These are phyloP conservation scores for Coptotermes formosanus DNA, from an alignment of 1,140 invertebrate species.

Conservation along the genomic window DNA sequence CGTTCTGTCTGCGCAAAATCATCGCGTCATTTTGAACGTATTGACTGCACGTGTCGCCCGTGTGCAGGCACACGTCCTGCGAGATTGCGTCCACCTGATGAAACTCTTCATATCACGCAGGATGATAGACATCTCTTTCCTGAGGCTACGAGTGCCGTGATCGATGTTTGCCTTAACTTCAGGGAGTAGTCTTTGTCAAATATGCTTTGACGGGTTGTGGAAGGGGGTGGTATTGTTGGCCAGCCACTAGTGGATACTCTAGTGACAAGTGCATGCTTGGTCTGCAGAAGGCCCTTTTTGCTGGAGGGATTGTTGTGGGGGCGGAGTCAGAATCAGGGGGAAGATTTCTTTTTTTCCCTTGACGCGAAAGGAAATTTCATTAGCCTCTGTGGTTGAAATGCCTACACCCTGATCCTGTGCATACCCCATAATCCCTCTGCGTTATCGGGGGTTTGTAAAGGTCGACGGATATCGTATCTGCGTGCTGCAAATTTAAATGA, in stretches of 20 bases:
- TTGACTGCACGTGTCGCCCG: no score
- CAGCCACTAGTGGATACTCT: background rate
- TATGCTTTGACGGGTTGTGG: background rate
- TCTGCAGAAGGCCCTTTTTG: background rate
- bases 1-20: no score
- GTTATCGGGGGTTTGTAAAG: background rate
- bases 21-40: no score
- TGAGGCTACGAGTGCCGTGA: background rate
- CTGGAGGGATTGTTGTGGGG: background rate
- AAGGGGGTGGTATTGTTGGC: background rate
- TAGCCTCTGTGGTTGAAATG: background rate
- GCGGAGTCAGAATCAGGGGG: background rate
- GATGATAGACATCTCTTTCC: no score
- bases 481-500: no score
- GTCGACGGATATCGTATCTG: no score
- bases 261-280: conserved; percentile 14
- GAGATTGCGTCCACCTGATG: background rate
- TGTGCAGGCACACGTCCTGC: no score
- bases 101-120: background rate
- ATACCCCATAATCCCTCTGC: background rate
- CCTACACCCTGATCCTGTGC: background rate
- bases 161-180: background rate
- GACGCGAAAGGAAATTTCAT: conserved; percentile 12
- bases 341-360: background rate
- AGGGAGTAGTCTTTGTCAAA: background rate